Evolutionary conservation across 1,140 invertebrate species (phyloP).

Genomic region (Scaptomyza pallida): DNA sequence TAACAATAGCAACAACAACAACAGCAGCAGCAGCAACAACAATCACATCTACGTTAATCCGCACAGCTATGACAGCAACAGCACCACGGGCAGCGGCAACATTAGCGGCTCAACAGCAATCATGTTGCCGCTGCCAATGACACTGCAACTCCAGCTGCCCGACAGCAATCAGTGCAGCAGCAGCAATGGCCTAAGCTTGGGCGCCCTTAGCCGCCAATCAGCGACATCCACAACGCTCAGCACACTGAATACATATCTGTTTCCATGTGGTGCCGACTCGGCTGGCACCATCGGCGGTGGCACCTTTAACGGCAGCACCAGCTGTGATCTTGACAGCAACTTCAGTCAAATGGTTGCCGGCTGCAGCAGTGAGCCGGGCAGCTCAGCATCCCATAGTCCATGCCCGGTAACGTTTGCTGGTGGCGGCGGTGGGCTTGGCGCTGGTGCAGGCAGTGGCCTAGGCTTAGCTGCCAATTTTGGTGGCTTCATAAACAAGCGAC

Average conservation of each 20-base stretch:
- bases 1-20: too few relatives aligned
- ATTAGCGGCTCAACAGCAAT: constrained; percentile 65
- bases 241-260: constrained; percentile 82
- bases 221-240: constrained; percentile 75
- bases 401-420: too few relatives aligned
- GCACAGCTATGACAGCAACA: constrained; percentile 74
- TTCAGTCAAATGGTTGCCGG: constrained; percentile 80
- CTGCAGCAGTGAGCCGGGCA: constrained; percentile 44
- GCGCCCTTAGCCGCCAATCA: constrained; percentile 41
- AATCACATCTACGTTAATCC: constrained; percentile 82
- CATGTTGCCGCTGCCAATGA: constrained; percentile 62
- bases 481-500: constrained; percentile 77
- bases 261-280: constrained; percentile 75
- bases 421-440: constrained; percentile 1
- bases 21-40: constrained; percentile 58
- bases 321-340: constrained; percentile 78
- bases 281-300: constrained; percentile 63
- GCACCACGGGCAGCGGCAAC: constrained; percentile 60
- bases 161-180: constrained; percentile 16
- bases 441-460: constrained; percentile 14
- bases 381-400: constrained; percentile 32
- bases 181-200: constrained; percentile 17
- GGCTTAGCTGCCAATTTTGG: constrained; percentile 67
- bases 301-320: constrained; percentile 62
- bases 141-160: constrained; percentile 29